These are phyloP conservation scores for Drosophila trichaetosa DNA, from an alignment of 2,888 invertebrate species.

Conservation along the genomic window DNA sequence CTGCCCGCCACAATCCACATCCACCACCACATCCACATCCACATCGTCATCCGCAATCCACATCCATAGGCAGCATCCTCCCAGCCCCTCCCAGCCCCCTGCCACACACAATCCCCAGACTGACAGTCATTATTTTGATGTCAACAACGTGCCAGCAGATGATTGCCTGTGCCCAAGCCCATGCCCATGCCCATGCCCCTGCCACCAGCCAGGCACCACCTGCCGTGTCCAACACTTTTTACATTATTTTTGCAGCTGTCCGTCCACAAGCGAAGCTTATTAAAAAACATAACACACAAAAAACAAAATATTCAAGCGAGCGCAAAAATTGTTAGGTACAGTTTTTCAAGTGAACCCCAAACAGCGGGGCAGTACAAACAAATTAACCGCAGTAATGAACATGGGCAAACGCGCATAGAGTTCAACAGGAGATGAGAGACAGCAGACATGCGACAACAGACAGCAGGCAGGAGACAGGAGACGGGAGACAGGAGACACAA, in stretches of 20 bases:
- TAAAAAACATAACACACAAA: constrained; percentile 61
- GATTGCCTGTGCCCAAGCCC: constrained; percentile 52
- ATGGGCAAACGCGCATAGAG: constrained; percentile 65
- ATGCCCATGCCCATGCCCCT: neutral
- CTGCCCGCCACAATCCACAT: constrained; percentile 37
- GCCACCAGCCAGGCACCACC: neutral
- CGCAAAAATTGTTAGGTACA: constrained; percentile 50
- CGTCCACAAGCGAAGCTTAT: constrained; percentile 67
- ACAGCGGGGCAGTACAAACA: constrained; percentile 67
- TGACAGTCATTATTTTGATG: constrained; percentile 73
- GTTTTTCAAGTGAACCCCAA: constrained; percentile 45
- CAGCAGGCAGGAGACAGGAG: neutral
- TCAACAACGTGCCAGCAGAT: constrained; percentile 75
- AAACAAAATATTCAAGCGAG: constrained; percentile 22
- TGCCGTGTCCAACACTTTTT: constrained; percentile 58
- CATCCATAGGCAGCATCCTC: constrained; percentile 10
- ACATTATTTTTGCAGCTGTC: constrained; percentile 66
- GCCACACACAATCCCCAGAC: constrained; percentile 33
- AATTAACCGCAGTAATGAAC: constrained; percentile 81
- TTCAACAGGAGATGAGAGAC: neutral
- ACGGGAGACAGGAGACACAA: neutral
- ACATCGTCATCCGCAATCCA: neutral
- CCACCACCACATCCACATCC: constrained; percentile 6
- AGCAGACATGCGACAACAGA: neutral
- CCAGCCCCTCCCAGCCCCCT: constrained; percentile 8